These are phyloP conservation scores for Mastigias papua DNA, from an alignment of 30 jellyfish, hydroid and myxozoan genomes.

Conservation along the genomic window DNA sequence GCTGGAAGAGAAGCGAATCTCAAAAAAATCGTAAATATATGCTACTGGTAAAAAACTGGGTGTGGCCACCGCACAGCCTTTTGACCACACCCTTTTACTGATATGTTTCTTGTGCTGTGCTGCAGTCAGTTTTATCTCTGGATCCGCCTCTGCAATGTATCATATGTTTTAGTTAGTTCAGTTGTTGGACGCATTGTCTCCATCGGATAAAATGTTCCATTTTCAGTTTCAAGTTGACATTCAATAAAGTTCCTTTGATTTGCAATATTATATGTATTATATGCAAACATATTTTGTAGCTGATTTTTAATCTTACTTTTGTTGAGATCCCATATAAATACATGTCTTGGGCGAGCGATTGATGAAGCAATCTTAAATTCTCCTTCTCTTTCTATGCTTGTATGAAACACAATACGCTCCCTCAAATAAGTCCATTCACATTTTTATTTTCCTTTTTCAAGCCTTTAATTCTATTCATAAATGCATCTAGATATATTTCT, in stretches of 20 bases:
- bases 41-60: too few relatives aligned
- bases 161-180: neutral
- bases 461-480: too few relatives aligned
- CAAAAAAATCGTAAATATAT: too few relatives aligned
- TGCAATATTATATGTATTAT: neutral
- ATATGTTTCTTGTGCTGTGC: too few relatives aligned
- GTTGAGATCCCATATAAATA: slow-evolving; percentile 17
- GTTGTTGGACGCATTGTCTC: neutral
- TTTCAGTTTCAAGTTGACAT: neutral
- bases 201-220: neutral
- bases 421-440: neutral
- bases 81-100: too few relatives aligned
- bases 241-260: neutral
- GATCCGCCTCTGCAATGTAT: neutral
- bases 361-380: slow-evolving; percentile 31
- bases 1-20: too few relatives aligned
- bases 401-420: neutral
- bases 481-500: too few relatives aligned
- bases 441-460: neutral
- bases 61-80: too few relatives aligned
- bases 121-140: too few relatives aligned
- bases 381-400: neutral
- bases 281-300: neutral
- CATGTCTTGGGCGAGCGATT: slow-evolving; percentile 16
- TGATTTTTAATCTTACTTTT: slow-evolving; percentile 4